Percentiles rank a stretch among this genome's conserved stretches.
phyloP scores from a whole-genome alignment of 1,140 invertebrate genomes.

The Tribolium castaneum region DNA sequence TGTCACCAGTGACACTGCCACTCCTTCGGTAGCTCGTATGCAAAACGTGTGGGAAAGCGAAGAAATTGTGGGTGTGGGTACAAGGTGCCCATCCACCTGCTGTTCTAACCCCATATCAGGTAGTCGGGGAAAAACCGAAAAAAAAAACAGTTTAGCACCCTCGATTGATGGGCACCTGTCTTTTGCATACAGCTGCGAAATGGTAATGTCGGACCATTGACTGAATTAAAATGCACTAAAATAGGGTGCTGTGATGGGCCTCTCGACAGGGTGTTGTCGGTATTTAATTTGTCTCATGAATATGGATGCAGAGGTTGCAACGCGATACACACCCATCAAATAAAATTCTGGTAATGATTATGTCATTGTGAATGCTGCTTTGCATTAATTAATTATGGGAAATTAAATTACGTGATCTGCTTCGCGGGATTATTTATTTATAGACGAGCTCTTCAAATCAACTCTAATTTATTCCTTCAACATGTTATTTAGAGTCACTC shows the following conservation, averaged over 20 bases:
- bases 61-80: conserved; percentile 20
- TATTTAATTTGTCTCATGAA: not conserved
- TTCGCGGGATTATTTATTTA: not conserved
- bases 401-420: not conserved
- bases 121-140: not conserved
- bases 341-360: too few relatives aligned
- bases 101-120: not conserved
- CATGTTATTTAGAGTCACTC: too few relatives aligned
- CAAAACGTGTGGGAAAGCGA: conserved; percentile 17
- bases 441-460: too few relatives aligned
- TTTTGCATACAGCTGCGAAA: not conserved
- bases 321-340: not conserved
- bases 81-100: conserved; percentile 13
- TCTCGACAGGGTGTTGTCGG: too few relatives aligned
- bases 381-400: not conserved
- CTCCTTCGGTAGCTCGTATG: conserved; percentile 24
- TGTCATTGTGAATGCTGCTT: too few relatives aligned
- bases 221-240: not conserved
- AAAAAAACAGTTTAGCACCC: conserved; percentile 28
- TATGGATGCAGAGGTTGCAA: not conserved
- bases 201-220: too few relatives aligned
- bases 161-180: conserved; percentile 32
- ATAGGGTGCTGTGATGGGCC: too few relatives aligned
- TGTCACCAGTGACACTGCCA: conserved; percentile 22
- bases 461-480: too few relatives aligned